Conservation (phyloP, 2,797 vertebrate species). For the Ambastaia sidthimunki region DNA sequence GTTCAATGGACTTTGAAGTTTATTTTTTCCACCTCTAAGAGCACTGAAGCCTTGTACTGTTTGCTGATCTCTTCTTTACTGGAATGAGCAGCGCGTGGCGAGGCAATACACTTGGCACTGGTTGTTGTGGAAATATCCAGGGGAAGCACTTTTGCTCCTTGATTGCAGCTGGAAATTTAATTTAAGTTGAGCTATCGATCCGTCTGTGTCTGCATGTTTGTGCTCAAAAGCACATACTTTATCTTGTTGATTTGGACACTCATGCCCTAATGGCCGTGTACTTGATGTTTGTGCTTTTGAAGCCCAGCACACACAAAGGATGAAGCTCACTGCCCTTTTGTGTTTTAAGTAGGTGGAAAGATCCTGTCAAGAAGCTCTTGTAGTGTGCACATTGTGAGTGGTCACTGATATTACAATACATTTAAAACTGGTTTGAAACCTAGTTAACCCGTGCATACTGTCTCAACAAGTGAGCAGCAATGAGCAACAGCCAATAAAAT, state of each 20-base stretch:
- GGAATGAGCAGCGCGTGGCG: slow-evolving; percentile 5
- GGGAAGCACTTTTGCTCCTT: background rate
- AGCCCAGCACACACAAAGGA: background rate
- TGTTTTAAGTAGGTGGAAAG: background rate
- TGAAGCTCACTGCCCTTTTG: background rate
- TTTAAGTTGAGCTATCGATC: slow-evolving; percentile 29
- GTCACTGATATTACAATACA: too few relatives aligned
- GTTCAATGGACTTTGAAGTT: slow-evolving; percentile 32
- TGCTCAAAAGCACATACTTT: background rate
- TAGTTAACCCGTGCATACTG: too few relatives aligned
- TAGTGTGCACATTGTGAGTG: background rate
- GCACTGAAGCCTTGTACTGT: background rate
- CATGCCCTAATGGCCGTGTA: slow-evolving; percentile 15
- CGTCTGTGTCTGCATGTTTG: slow-evolving; percentile 2
- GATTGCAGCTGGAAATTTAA: background rate
- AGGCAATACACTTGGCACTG: background rate
- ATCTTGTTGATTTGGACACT: slow-evolving; percentile 26
- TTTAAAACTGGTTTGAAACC: too few relatives aligned
- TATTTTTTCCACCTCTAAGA: slow-evolving; percentile 28
- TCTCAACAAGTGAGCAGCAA: background rate
- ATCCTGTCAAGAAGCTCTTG: background rate
- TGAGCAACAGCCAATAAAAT: background rate
- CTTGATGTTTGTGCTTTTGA: background rate
- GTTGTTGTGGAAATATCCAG: slow-evolving; percentile 21
- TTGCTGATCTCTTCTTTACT: slow-evolving; percentile 30